These are phyloP conservation scores for Pyrocephalus nanus DNA, from an alignment of 2,797 vertebrate species.

Conservation along the genomic window DNA sequence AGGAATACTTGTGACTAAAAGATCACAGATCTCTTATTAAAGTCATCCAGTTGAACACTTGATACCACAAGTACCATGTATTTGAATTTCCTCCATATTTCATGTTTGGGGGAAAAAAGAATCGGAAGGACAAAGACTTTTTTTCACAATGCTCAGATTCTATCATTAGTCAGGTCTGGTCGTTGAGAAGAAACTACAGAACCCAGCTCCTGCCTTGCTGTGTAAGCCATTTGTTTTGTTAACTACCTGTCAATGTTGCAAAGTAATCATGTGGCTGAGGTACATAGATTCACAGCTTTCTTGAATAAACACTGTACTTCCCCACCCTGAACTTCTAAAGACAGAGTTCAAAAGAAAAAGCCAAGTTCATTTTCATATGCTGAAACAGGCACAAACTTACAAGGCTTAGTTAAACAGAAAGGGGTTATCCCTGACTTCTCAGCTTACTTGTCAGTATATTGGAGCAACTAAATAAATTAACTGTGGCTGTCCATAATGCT, in stretches of 20 bases:
- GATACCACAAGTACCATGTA: background rate
- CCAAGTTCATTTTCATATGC: slow-evolving; percentile 64
- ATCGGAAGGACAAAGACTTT: background rate
- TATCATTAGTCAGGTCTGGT: background rate
- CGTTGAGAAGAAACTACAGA: slow-evolving; percentile 50
- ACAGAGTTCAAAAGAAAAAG: slow-evolving; percentile 74
- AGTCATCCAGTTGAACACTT: background rate
- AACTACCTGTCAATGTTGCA: slow-evolving; percentile 88
- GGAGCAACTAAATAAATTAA: background rate
- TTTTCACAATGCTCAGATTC: background rate
- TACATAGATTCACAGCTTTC: slow-evolving; percentile 61
- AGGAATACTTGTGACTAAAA: background rate
- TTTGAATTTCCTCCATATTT: background rate
- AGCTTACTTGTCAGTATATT: background rate
- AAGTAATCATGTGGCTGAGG: slow-evolving; percentile 81
- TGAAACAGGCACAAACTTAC: slow-evolving; percentile 9
- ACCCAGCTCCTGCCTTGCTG: slow-evolving; percentile 29
- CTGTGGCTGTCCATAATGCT: background rate
- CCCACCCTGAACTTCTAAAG: slow-evolving; percentile 80
- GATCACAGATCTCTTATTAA: background rate
- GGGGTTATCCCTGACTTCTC: background rate
- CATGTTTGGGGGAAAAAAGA: background rate
- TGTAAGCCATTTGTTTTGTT: slow-evolving; percentile 90
- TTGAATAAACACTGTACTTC: slow-evolving; percentile 73
- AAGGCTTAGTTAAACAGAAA: background rate